These are phyloP conservation scores for Dynastes tityus DNA, from an alignment of 2,888 invertebrate species.

Conservation along the genomic window DNA sequence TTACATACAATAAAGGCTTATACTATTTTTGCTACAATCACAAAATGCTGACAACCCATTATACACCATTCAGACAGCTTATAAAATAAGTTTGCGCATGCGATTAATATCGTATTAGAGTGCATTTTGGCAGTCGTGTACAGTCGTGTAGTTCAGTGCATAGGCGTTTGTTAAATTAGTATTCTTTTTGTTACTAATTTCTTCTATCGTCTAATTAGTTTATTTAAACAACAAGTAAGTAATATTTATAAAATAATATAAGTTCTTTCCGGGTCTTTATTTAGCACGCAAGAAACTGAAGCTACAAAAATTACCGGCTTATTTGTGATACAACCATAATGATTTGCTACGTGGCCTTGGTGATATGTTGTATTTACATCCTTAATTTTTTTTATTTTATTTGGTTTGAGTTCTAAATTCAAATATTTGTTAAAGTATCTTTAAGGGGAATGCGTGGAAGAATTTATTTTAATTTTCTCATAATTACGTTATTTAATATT, in stretches of 20 bases:
- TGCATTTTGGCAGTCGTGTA: conserved; percentile 32
- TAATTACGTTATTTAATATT: background rate
- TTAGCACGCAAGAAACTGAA: background rate
- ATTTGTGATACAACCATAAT: conserved; percentile 53
- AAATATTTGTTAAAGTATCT: background rate
- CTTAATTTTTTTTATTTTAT: conserved; percentile 19
- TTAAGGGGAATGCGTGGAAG: background rate
- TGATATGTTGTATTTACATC: conserved; percentile 50
- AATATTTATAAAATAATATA: background rate
- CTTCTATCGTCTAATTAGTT: background rate
- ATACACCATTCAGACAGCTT: background rate
- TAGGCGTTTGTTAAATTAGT: background rate
- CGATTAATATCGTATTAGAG: conserved; percentile 2
- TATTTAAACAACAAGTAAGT: conserved; percentile 24
- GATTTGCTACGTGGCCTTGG: conserved; percentile 60
- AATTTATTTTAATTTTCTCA: background rate
- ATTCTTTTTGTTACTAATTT: conserved; percentile 14
- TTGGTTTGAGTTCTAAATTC: background rate
- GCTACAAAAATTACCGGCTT: conserved; percentile 44
- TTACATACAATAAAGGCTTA: too few relatives aligned
- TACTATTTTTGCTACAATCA: too few relatives aligned
- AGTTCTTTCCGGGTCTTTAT: background rate
- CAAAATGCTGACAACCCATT: background rate
- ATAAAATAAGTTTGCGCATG: conserved; percentile 29
- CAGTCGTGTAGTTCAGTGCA: background rate